These are phyloP conservation scores for Prionace glauca DNA, from an alignment of 2,797 vertebrate genomes.

Conservation along the genomic window DNA sequence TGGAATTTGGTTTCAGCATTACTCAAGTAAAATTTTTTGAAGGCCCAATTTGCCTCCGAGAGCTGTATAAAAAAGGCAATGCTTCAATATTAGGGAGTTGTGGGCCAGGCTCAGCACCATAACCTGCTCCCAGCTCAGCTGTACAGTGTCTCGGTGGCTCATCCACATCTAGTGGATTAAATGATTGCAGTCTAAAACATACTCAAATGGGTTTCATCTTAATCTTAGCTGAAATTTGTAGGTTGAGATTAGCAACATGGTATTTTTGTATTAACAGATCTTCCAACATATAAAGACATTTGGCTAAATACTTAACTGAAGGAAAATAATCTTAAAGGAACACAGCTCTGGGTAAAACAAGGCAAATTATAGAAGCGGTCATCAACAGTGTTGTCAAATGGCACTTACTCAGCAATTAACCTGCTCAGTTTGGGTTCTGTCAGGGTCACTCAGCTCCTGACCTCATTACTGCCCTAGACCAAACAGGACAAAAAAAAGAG, in stretches of 20 bases:
- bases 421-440: no score
- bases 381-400: no score
- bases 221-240: background rate
- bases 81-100: background rate
- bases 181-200: background rate
- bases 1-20: background rate
- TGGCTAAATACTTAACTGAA: background rate
- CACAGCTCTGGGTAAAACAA: background rate
- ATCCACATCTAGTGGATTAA: background rate
- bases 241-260: background rate
- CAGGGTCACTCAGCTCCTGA: no score
- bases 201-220: background rate
- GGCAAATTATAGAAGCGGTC: no score
- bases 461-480: no score
- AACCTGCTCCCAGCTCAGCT: background rate
- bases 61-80: no score
- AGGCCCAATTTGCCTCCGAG: no score
- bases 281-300: background rate
- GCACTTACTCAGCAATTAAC: no score
- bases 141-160: background rate
- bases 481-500: no score
- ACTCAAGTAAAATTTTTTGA: background rate
- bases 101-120: background rate
- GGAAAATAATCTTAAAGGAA: background rate
- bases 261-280: background rate